phyloP scores from a whole-genome alignment of 1,140 invertebrate species.

The Coptotermes formosanus region DNA sequence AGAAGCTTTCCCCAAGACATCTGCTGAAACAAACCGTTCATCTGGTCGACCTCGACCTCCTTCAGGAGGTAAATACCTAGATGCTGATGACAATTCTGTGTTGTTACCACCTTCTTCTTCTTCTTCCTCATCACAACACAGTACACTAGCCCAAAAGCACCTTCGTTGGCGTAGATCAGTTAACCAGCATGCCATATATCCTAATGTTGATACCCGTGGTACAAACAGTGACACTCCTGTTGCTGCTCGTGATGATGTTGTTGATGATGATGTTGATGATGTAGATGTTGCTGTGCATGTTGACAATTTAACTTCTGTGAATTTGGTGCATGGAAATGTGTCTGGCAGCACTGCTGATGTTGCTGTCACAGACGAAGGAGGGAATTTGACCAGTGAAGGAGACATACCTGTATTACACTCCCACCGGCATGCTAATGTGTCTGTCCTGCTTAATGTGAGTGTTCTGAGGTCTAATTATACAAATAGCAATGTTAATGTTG shows the following conservation, averaged over 20 bases:
- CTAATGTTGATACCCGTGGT: constrained; percentile 20
- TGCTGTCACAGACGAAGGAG: not conserved
- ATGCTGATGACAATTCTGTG: constrained; percentile 5
- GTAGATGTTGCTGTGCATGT: constrained; percentile 37
- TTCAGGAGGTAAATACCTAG: constrained; percentile 61
- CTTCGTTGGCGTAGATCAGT: constrained; percentile 62
- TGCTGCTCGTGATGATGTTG: constrained; percentile 10
- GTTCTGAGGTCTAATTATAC: constrained; percentile 19
- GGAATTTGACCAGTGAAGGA: too few species aligned
- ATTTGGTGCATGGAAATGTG: constrained; percentile 27
- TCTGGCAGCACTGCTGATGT: not conserved
- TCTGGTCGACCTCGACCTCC: constrained; percentile 57
- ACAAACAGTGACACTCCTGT: constrained; percentile 7
- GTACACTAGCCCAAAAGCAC: constrained; percentile 43
- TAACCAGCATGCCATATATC: constrained; percentile 56
- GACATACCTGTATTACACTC: too few species aligned
- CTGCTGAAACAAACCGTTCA: constrained; percentile 38
- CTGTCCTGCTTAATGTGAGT: constrained; percentile 33
- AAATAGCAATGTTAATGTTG: not conserved
- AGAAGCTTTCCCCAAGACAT: constrained; percentile 46
- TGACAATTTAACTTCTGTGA: constrained; percentile 30
- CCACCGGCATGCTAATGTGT: constrained; percentile 15
- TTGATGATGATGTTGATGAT: constrained; percentile 11
- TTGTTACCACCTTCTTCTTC: not conserved
- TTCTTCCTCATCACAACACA: constrained; percentile 8